Base-by-base conservation (phyloP, 2,797 vertebrate species). In the Neosilurus mollespiculum region DNA sequence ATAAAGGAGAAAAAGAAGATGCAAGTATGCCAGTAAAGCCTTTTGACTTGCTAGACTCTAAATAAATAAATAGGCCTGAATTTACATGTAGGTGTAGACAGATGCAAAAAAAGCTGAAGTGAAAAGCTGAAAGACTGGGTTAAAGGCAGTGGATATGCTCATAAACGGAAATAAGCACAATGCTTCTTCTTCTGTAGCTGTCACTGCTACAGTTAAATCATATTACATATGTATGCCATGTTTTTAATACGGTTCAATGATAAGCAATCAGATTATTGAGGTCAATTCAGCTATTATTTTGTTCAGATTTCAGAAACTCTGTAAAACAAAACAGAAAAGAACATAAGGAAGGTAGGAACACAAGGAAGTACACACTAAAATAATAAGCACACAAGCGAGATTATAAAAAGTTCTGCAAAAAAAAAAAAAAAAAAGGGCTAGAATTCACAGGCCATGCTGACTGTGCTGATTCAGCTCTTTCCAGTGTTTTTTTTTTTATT, bases 1-100 rank as follows among this genome's bases (percentile, higher is more conserved):
- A 80, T 80, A 87, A 58, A 80, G 77, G 51, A 54, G 16, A 54
- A 54, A 54, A 73, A 54, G 51, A 73, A 73, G 26, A 72, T 54
- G 51, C 53, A 73, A 54, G 49, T 16, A 73, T 73, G 15, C n/a
- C 51, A 54, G 49, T 54, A 54, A 73, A 73, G 54, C 51, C 70
- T 73, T 73, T 54, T 18, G 70, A 73, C 51, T 54, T 54, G 70
- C 24, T 73, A 54, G 51, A 73, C 51, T 26, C 49, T 9, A 5
- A 24, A 30, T 30, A 30, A 30, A 30, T 30, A 30, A 30, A 30
- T 43, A 72, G 7, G 12, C 14, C 51, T 54, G n/a, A n/a, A 73
- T 54, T 73, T 54, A 54, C 70, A 54, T 73, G 14, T 16, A 54
- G 49, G 14, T 54, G n/a, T 73, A 43, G 67, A n/a, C 43, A 8